phyloP scores from a whole-genome alignment of 1,140 invertebrate species.

The Drosophila ogumai region DNA sequence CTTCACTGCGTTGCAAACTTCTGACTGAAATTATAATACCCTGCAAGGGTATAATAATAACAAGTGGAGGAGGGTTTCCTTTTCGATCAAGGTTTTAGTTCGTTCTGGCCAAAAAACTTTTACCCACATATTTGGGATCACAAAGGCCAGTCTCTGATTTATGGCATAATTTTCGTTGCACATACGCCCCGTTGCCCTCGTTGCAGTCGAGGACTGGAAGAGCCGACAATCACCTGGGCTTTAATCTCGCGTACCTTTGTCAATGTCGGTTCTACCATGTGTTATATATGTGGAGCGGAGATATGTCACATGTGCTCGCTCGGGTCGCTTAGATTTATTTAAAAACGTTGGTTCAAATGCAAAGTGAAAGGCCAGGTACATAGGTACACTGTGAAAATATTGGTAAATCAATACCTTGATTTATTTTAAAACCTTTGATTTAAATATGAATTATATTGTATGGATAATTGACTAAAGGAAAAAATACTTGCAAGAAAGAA shows the following conservation, averaged over 20 bases:
- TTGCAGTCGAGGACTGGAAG: conserved; percentile 16
- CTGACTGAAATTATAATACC: too few species aligned
- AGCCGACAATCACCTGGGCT: conserved; percentile 59
- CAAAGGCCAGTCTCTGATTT: conserved; percentile 40
- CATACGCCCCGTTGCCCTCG: conserved; percentile 38
- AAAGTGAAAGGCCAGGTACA: conserved; percentile 77
- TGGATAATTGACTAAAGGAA: too few species aligned
- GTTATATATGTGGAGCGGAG: conserved; percentile 61
- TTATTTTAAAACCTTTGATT: too few species aligned
- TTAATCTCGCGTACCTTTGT: conserved; percentile 63
- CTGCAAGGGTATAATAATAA: too few species aligned
- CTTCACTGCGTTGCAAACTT: too few species aligned
- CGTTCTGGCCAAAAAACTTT: conserved; percentile 17
- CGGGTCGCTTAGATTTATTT: conserved; percentile 60
- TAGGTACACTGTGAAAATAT: background rate
- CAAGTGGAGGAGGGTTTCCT: conserved; percentile 47
- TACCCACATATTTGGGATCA: conserved; percentile 22
- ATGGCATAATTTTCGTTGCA: conserved; percentile 46
- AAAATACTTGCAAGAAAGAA: too few species aligned
- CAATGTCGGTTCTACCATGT: conserved; percentile 54
- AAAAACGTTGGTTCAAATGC: conserved; percentile 68
- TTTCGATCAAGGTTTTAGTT: conserved; percentile 37
- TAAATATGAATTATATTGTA: too few species aligned
- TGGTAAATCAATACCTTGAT: background rate
- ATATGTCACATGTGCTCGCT: conserved; percentile 74